Evolutionary conservation across 2,888 invertebrate genomes (phyloP).

Genomic region (Doris montereyensis): DNA sequence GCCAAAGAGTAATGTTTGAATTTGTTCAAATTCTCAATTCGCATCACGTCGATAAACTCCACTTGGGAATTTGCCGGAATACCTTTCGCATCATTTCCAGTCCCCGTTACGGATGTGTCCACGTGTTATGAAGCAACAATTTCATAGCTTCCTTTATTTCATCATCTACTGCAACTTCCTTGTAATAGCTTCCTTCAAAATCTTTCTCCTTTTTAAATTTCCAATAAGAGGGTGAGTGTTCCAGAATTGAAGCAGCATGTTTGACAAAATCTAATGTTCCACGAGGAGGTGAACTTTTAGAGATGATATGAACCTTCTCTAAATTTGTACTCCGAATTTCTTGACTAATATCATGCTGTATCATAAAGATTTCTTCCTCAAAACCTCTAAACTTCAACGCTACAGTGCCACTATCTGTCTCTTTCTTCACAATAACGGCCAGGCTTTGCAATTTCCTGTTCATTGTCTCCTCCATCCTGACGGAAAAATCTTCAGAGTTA

Average conservation of each 20-base stretch:
- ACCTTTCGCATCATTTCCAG: constrained; percentile 52
- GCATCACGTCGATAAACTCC: constrained; percentile 49
- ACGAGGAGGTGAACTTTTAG: constrained; percentile 25
- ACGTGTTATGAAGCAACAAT: constrained; percentile 51
- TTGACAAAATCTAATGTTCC: constrained; percentile 44
- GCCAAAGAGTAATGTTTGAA: constrained; percentile 49
- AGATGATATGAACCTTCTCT: constrained; percentile 6
- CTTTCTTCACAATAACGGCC: no score
- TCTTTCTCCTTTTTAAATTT: constrained; percentile 30
- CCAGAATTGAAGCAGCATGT: constrained; percentile 38
- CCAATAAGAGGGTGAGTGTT: constrained; percentile 46
- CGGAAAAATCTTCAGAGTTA: no score
- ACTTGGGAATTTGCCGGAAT: neutral
- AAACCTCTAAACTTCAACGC: no score
- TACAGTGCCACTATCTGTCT: neutral
- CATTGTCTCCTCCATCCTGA: no score
- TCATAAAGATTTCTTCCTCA: no score
- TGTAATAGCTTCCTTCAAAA: neutral
- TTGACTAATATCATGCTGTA: no score
- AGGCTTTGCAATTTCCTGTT: no score
- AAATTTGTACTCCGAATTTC: no score
- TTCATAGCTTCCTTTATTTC: constrained; percentile 45
- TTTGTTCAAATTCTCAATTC: constrained; percentile 55
- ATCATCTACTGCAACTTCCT: constrained; percentile 35
- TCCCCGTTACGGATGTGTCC: constrained; percentile 46